These are phyloP conservation scores for Calidris pygmaea DNA, from an alignment of 2,113 vertebrate genomes.

Conservation along the genomic window DNA sequence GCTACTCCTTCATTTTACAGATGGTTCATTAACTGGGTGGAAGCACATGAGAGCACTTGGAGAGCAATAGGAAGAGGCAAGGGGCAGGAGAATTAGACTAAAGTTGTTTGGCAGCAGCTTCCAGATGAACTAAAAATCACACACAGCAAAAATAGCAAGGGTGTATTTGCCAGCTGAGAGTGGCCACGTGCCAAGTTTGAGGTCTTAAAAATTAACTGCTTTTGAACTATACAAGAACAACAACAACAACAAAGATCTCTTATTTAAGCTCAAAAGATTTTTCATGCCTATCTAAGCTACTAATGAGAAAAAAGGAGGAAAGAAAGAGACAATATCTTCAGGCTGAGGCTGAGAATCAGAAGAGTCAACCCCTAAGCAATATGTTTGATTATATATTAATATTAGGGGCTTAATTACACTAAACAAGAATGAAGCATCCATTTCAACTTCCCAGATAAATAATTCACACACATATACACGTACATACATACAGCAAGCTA, in stretches of 20 bases:
- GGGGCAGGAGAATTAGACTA: slow-evolving; percentile 56
- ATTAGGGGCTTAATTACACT: slow-evolving; percentile 45
- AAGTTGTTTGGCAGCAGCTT: slow-evolving; percentile 61
- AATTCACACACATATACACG: neutral
- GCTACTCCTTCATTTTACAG: slow-evolving; percentile 43
- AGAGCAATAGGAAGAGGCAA: slow-evolving; percentile 59
- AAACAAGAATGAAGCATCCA: slow-evolving; percentile 40
- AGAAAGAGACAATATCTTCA: slow-evolving; percentile 38
- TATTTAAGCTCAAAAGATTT: slow-evolving; percentile 64
- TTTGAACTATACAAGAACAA: slow-evolving; percentile 67
- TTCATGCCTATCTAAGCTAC: slow-evolving; percentile 61
- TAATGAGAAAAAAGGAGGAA: slow-evolving; percentile 51
- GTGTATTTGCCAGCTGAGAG: slow-evolving; percentile 62
- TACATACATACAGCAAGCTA: neutral
- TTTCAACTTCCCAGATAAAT: slow-evolving; percentile 40
- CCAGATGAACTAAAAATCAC: slow-evolving; percentile 65
- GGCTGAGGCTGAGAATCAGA: slow-evolving; percentile 38
- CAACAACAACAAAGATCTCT: slow-evolving; percentile 61
- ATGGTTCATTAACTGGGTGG: slow-evolving; percentile 57
- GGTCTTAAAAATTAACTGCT: slow-evolving; percentile 71
- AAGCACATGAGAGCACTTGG: slow-evolving; percentile 65
- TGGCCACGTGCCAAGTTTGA: slow-evolving; percentile 45
- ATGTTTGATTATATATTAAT: slow-evolving; percentile 66
- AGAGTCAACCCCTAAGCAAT: slow-evolving; percentile 50
- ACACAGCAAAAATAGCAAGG: slow-evolving; percentile 61